phyloP scores from a whole-genome alignment of 2,113 vertebrate species.

The Malurus alboscapulatus region DNA sequence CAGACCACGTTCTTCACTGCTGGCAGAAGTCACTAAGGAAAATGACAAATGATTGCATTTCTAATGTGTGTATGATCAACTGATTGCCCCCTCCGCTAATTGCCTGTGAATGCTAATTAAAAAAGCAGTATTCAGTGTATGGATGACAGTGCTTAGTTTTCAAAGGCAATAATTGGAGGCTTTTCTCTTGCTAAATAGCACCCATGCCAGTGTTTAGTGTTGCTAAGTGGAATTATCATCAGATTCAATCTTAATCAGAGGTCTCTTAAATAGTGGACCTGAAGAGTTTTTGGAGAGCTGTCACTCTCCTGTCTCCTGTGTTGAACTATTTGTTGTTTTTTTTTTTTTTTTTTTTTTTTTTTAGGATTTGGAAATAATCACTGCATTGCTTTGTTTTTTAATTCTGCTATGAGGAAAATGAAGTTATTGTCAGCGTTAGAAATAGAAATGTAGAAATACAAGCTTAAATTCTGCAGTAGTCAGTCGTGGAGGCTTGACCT shows the following conservation, averaged over 20 bases:
- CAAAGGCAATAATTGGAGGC: slow-evolving; percentile 32
- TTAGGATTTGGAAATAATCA: background rate
- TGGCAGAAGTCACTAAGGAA: background rate
- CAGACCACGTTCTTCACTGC: background rate
- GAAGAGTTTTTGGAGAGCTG: background rate
- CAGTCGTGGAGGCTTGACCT: background rate
- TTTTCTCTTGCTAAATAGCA: slow-evolving; percentile 35
- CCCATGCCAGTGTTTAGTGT: background rate
- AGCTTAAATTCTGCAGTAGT: background rate
- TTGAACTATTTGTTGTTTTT: background rate
- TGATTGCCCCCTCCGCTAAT: slow-evolving; percentile 7
- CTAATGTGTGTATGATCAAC: slow-evolving; percentile 26
- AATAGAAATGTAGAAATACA: background rate
- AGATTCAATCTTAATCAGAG: slow-evolving; percentile 1
- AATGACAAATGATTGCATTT: background rate
- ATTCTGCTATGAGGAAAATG: background rate
- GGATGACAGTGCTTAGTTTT: slow-evolving; percentile 21
- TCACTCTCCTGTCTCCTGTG: background rate
- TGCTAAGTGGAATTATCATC: slow-evolving; percentile 1
- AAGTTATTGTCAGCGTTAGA: background rate
- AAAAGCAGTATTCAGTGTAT: slow-evolving; percentile 2
- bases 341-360: background rate
- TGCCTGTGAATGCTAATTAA: slow-evolving; percentile 4
- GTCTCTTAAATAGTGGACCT: background rate
- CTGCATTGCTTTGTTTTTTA: background rate